phyloP scores from a whole-genome alignment of 2,797 vertebrate species.

The Euphonia xanthogaster region DNA sequence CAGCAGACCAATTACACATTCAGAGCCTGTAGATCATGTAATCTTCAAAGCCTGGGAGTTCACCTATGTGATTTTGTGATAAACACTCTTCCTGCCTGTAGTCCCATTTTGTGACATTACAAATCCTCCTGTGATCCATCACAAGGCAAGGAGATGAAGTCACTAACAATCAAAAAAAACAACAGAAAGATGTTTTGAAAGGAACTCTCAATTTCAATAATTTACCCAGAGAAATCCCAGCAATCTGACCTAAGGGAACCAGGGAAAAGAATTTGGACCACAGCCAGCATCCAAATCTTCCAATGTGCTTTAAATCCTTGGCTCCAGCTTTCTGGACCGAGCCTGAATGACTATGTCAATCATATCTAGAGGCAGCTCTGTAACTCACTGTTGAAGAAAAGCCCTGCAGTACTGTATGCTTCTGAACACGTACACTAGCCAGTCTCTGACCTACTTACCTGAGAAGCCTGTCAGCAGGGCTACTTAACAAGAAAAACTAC shows the following conservation, averaged over 20 bases:
- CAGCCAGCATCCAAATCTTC: neutral
- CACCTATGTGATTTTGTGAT: neutral
- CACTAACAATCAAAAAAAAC: neutral
- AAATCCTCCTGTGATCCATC: constrained; percentile 9
- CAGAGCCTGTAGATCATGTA: neutral
- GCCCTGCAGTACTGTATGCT: constrained; percentile 35
- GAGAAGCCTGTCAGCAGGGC: constrained; percentile 21
- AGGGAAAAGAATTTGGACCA: neutral
- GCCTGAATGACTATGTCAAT: neutral
- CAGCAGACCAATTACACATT: neutral
- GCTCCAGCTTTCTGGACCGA: neutral
- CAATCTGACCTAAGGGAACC: neutral
- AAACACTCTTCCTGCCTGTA: neutral
- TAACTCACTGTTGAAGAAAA: neutral
- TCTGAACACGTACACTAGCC: constrained; percentile 58
- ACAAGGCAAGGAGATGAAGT: neutral
- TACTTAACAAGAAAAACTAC: constrained; percentile 56
- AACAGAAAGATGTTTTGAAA: neutral
- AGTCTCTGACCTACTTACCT: constrained; percentile 65
- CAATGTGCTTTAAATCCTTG: neutral
- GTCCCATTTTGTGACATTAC: neutral
- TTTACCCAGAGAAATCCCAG: neutral
- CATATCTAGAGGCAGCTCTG: neutral
- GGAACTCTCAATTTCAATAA: neutral
- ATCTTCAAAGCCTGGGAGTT: neutral